phyloP scores from a whole-genome alignment of 2,888 invertebrate genomes.

The Perizoma flavofasciatum region DNA sequence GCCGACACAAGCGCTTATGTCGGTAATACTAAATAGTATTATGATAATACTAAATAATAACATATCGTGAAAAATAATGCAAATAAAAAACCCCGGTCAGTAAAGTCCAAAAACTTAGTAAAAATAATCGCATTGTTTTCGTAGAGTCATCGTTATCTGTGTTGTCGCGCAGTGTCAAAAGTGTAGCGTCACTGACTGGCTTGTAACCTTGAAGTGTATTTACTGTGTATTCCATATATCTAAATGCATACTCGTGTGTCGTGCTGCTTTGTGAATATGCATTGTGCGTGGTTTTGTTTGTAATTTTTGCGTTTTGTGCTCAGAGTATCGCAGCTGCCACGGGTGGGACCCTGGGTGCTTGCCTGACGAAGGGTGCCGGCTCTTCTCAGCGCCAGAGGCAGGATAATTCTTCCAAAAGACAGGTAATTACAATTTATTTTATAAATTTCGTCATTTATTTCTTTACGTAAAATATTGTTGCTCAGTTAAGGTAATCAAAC shows the following conservation, averaged over 20 bases:
- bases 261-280: slow-evolving; percentile 29
- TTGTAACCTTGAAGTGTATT: slow-evolving; percentile 30
- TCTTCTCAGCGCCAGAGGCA: slow-evolving; percentile 84
- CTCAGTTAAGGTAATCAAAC: too few relatives aligned
- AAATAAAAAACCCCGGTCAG: slow-evolving; percentile 24
- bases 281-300: slow-evolving; percentile 29
- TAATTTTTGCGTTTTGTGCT: slow-evolving; percentile 40
- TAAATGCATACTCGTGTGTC: slow-evolving; percentile 29
- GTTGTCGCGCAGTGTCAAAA: slow-evolving; percentile 43
- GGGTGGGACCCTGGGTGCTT: slow-evolving; percentile 83
- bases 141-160: slow-evolving; percentile 40
- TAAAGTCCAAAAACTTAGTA: slow-evolving; percentile 26
- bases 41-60: not conserved
- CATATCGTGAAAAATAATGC: slow-evolving; percentile 13
- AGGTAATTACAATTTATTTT: slow-evolving; percentile 51
- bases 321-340: slow-evolving; percentile 82
- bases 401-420: slow-evolving; percentile 77
- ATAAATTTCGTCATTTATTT: too few relatives aligned
- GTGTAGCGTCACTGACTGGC: slow-evolving; percentile 46
- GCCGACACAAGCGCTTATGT: too few relatives aligned
- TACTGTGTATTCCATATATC: slow-evolving; percentile 3
- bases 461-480: too few relatives aligned
- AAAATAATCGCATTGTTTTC: slow-evolving; percentile 36
- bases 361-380: slow-evolving; percentile 82
- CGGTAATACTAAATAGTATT: not conserved